phyloP scores from a whole-genome alignment of 2,888 invertebrate genomes.

The Ophioninae sp. region DNA sequence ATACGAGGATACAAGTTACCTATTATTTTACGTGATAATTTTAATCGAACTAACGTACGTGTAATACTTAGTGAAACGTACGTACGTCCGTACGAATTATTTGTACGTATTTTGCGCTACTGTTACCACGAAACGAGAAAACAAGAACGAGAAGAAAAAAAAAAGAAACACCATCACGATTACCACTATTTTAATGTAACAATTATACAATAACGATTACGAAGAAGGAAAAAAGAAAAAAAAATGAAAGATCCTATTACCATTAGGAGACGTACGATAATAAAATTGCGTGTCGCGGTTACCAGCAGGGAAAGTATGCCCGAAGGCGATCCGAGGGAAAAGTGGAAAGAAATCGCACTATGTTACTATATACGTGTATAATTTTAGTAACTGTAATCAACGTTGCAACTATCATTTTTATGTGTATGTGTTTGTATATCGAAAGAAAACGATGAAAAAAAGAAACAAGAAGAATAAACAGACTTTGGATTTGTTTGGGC shows the following conservation, averaged over 20 bases:
- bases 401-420: constrained; percentile 56
- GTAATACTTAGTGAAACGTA: constrained; percentile 3
- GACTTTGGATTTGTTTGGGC: neutral
- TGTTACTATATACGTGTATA: constrained; percentile 13
- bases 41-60: constrained; percentile 2
- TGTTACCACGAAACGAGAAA: constrained; percentile 57
- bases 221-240: constrained; percentile 39
- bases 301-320: constrained; percentile 20
- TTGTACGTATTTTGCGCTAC: constrained; percentile 67
- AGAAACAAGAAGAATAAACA: constrained; percentile 3
- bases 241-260: constrained; percentile 27
- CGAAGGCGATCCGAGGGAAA: neutral
- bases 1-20: constrained; percentile 74
- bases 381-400: constrained; percentile 43
- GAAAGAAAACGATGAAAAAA: constrained; percentile 1
- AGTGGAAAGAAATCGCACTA: constrained; percentile 46
- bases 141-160: neutral
- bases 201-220: constrained; percentile 53
- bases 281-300: constrained; percentile 65
- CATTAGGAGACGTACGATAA: constrained; percentile 44
- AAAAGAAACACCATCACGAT: constrained; percentile 44
- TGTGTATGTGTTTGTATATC: constrained; percentile 57
- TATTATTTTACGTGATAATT: constrained; percentile 77
- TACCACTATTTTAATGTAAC: constrained; percentile 59
- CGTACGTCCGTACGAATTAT: constrained; percentile 33